These are phyloP conservation scores for Ceratotherium simum DNA, from an alignment of 2,113 vertebrate genomes.

Conservation along the genomic window DNA sequence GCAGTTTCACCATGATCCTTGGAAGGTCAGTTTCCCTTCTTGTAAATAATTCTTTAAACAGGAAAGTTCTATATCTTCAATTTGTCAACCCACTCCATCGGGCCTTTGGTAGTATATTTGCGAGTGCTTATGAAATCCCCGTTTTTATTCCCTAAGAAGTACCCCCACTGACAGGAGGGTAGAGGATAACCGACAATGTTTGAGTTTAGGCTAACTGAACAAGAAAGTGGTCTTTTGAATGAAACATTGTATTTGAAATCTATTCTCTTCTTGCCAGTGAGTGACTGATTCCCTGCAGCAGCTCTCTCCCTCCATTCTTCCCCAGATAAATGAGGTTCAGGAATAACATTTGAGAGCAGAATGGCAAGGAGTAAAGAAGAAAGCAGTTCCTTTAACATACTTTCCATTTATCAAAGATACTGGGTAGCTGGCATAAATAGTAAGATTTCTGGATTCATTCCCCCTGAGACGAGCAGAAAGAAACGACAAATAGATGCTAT, in stretches of 20 bases:
- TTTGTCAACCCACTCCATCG: neutral
- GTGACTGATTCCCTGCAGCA: neutral
- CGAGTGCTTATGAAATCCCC: neutral
- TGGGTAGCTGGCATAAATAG: neutral
- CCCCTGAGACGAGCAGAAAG: neutral
- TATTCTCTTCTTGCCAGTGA: neutral
- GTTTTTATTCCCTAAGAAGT: neutral
- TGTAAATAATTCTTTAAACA: neutral
- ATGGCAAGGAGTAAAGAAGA: neutral
- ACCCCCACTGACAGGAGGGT: neutral
- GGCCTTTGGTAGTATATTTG: neutral
- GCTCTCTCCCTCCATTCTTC: neutral
- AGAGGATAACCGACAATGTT: neutral
- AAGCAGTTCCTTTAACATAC: neutral
- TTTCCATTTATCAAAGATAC: neutral
- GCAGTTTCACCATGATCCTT: neutral
- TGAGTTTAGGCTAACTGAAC: neutral
- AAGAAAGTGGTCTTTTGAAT: neutral
- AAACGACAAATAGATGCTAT: neutral
- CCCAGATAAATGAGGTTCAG: neutral
- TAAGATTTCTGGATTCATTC: neutral
- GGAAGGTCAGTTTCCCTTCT: neutral
- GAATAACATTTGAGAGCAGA: neutral
- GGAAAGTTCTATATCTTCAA: neutral
- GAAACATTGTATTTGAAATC: neutral